Conservation (phyloP, 1,140 invertebrate species). For the Cylas formicarius region DNA sequence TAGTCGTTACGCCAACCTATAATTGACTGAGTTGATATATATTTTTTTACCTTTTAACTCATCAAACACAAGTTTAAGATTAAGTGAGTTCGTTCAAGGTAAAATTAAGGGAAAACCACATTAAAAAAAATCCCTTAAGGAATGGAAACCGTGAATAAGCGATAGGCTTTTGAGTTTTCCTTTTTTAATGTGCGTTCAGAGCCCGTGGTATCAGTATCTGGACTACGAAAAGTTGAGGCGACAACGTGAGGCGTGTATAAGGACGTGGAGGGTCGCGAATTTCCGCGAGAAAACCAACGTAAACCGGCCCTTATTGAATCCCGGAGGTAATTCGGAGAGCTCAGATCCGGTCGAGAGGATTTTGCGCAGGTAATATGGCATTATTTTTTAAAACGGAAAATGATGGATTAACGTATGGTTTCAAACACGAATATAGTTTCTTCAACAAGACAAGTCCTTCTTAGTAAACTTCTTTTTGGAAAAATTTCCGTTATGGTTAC, state of each 20-base stretch:
- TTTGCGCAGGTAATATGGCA: conserved; percentile 40
- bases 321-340: conserved; percentile 31
- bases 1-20: too few relatives aligned
- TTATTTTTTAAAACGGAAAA: neutral
- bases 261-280: conserved; percentile 37
- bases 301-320: conserved; percentile 34
- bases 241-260: conserved; percentile 43
- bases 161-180: too few relatives aligned
- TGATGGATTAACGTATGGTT: neutral
- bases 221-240: conserved; percentile 51
- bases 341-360: conserved; percentile 48
- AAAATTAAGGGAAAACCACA: too few relatives aligned
- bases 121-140: too few relatives aligned
- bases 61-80: too few relatives aligned
- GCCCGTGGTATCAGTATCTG: conserved; percentile 63
- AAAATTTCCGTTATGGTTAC: too few relatives aligned
- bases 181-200: conserved; percentile 32
- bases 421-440: too few relatives aligned
- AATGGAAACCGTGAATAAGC: too few relatives aligned
- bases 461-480: too few relatives aligned
- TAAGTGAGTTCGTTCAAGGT: too few relatives aligned
- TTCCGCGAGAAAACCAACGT: conserved; percentile 39
- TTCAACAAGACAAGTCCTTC: too few relatives aligned
- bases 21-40: too few relatives aligned
- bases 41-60: neutral